Base-by-base conservation (phyloP, 1,140 invertebrate species). In the Drosophila kohkoa region DNA sequence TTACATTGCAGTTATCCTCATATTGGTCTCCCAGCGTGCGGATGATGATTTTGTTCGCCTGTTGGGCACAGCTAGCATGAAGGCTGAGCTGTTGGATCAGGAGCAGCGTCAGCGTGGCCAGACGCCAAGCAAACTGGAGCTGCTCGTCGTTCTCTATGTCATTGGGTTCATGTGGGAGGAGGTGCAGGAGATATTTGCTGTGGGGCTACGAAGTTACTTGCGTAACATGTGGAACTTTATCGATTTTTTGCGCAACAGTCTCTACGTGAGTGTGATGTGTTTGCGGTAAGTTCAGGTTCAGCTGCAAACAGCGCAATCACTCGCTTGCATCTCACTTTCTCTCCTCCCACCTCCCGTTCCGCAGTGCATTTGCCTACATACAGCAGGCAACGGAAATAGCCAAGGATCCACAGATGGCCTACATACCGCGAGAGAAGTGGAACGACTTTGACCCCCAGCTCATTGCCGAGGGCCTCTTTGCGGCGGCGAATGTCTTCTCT, bases 201-300 rank as follows among this genome's bases (percentile, higher is more conserved):
- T 97, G 82, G 98, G 98, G 16, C 94, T 99, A 30, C 94, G 95
- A 15, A 95, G 95, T 0, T 99, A 99, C 91, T 94, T 98, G 8
- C 93, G 96, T 2, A 97, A 99, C 91, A 96, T 99, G 95, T 99
- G 98, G 98, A 99, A 99, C 92, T 97, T 98, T 89, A 97, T 99
- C 69, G 98, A 99, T 93, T 98, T 99, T 82, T 96, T 96, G 1
- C 95, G 97, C 49, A 99, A 98, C 92, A 95, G 95, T 1, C 93
- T 98, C 0, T 99, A 99, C 91, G 94, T 97, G 15, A 94, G 95
- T 2, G 98, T 97, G 6, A 95, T 96, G 6, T 92, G 96, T 28
- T 93, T 99, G 10, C 93, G 98, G 80, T 93, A 62, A 81, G 85
- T 76, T 64, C 55, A 58, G 41, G 32, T 64, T 55, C 49, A 55